Percentiles rank a stretch among this genome's conserved stretches.
Evolutionary conservation across 2,113 vertebrate genomes (phyloP).

Genomic region (Thryonomys swinderianus): DNA sequence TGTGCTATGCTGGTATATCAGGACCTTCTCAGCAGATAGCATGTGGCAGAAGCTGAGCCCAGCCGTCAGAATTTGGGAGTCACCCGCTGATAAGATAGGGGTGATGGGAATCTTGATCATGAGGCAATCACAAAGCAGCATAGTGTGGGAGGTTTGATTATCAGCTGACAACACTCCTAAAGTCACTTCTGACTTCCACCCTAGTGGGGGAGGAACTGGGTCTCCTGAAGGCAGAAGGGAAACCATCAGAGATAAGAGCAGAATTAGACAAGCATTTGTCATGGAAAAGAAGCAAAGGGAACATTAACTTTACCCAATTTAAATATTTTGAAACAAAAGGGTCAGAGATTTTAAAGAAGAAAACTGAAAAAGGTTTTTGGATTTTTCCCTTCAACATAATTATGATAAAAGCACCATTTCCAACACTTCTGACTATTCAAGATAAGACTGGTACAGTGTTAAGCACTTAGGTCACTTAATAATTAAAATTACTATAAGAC

Average conservation of each 20-base stretch:
- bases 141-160: neutral
- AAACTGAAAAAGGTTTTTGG: neutral
- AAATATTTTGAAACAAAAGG: neutral
- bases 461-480: no score
- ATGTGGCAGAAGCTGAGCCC: neutral
- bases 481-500: neutral
- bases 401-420: neutral
- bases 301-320: neutral
- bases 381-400: neutral
- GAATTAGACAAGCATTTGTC: neutral
- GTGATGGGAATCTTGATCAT: neutral
- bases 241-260: neutral
- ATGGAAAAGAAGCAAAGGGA: neutral
- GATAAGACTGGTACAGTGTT: rapidly evolving
- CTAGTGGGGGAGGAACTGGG: neutral
- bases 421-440: neutral
- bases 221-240: neutral
- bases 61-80: neutral
- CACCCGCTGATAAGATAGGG: neutral
- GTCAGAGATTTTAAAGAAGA: neutral
- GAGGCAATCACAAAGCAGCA: neutral
- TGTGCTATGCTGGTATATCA: neutral
- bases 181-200: no score
- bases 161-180: neutral
- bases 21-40: neutral